Evolutionary conservation across 2,797 vertebrate genomes (phyloP), one percentile per base, ranked within the genome.

Genomic region (Erithacus rubecula): DNA sequence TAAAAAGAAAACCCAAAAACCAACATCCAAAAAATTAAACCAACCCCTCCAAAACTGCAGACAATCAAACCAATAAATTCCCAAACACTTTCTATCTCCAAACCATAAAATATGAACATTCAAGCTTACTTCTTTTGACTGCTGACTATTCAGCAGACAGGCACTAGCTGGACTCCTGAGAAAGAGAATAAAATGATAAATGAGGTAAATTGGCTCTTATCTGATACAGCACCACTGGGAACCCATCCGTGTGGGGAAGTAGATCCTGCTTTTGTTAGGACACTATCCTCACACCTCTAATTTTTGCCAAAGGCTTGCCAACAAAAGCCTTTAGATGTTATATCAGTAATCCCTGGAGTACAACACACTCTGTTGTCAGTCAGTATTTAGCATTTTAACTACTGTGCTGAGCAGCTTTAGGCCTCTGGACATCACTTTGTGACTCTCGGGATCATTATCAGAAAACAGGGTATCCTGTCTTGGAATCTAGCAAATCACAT

Each of bases 71-170:
- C 2, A 49, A 46, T 34, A 32, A 8, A 1, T 0, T 6, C 2
- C 5, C 11, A 64, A 52, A 65, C 6, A 52, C 1, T 8, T 8
- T 29, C 16, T 58, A 0, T 6, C 6, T 13, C 3, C 2, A 4
- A 47, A 77, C 1, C 3, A 49, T 18, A 62, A 80, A 71, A 72
- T 11, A 37, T 11, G 9, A 62, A 69, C 32, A 60, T 2, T 1
- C 15, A 60, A 74, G 11, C 11, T 22, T 44, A 7, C 5, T 82
- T 24, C 51, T 65, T 87, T n/a, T 56, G 22, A 24, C 34, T 47
- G 11, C 11, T 55, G 30, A 74, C 55, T 69, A 83, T 69, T 55
- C 17, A 51, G 6, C 51, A 91, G 26, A 49, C 11, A 46, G n/a
- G 9, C 15, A 43, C 8, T 44, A 63, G 6, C 18, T 77, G 39